Conservation (phyloP, 2,888 invertebrate genomes). For the Platerodrilus igneus region DNA sequence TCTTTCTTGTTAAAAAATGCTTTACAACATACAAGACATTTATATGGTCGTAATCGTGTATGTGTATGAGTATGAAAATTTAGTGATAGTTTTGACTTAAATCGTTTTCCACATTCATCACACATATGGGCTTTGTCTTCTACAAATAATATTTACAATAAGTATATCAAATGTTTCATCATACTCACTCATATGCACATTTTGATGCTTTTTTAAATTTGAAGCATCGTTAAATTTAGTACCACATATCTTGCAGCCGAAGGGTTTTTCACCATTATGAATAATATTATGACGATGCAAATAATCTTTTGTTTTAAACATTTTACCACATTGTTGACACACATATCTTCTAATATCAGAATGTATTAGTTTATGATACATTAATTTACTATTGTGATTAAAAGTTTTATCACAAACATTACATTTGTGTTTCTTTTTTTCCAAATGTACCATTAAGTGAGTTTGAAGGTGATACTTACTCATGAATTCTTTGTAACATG, state of each 20-base stretch:
- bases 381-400: slow-evolving; percentile 64
- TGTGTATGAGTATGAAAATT: slow-evolving; percentile 56
- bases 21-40: slow-evolving; percentile 63
- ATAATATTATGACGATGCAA: slow-evolving; percentile 58
- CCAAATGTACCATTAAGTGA: slow-evolving; percentile 64
- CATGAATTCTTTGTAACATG: slow-evolving; percentile 60
- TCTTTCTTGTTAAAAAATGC: slow-evolving; percentile 65
- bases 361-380: slow-evolving; percentile 65
- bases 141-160: slow-evolving; percentile 38
- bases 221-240: slow-evolving; percentile 59
- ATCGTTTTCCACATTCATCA: slow-evolving; percentile 57
- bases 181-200: slow-evolving; percentile 53
- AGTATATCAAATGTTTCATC: slow-evolving; percentile 9
- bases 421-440: slow-evolving; percentile 58
- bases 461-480: slow-evolving; percentile 68
- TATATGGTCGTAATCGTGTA: slow-evolving; percentile 51
- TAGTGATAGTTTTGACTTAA: slow-evolving; percentile 56
- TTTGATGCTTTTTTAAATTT: slow-evolving; percentile 63
- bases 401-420: slow-evolving; percentile 64
- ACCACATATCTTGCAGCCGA: slow-evolving; percentile 56
- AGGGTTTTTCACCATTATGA: slow-evolving; percentile 61
- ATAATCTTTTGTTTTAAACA: slow-evolving; percentile 56
- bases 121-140: slow-evolving; percentile 56
- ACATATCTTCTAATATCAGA: slow-evolving; percentile 50
- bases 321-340: slow-evolving; percentile 59